Percentiles rank a stretch among this genome's conserved stretches.
Conservation (phyloP, 2,113 vertebrate genomes). For the Ictalurus punctatus region DNA sequence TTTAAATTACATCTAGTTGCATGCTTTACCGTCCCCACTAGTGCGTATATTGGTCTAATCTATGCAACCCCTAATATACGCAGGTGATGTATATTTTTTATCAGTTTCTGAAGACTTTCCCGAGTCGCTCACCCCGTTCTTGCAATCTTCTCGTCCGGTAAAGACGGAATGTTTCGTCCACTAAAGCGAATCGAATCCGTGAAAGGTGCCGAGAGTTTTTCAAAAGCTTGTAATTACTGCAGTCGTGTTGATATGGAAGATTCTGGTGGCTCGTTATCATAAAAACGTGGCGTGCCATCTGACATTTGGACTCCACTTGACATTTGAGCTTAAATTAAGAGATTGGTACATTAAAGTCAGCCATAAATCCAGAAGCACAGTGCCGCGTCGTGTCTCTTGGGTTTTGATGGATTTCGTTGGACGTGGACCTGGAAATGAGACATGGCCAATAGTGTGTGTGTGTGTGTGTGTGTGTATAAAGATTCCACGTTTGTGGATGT, state of each 20-base stretch:
- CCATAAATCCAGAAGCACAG: conserved; percentile 22
- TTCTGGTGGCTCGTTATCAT: conserved; percentile 15
- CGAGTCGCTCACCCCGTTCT: background rate
- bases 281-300: conserved; percentile 21
- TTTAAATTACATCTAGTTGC: too few species aligned
- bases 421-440: conserved; percentile 6
- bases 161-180: background rate
- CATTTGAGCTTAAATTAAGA: conserved; percentile 47
- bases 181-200: background rate
- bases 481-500: background rate
- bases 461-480: background rate
- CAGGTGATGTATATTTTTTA: background rate
- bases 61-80: background rate
- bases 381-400: background rate
- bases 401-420: background rate
- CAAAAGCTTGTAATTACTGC: conserved; percentile 34
- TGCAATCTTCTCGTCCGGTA: background rate
- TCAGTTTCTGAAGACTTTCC: background rate
- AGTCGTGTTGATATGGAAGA: conserved; percentile 1
- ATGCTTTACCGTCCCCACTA: background rate
- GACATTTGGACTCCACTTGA: conserved; percentile 56
- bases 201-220: conserved; percentile 15
- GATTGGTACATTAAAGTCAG: conserved; percentile 21
- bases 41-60: background rate
- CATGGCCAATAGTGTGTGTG: too few species aligned